phyloP scores from a whole-genome alignment of 2,113 vertebrate species.

The Canis aureus region DNA sequence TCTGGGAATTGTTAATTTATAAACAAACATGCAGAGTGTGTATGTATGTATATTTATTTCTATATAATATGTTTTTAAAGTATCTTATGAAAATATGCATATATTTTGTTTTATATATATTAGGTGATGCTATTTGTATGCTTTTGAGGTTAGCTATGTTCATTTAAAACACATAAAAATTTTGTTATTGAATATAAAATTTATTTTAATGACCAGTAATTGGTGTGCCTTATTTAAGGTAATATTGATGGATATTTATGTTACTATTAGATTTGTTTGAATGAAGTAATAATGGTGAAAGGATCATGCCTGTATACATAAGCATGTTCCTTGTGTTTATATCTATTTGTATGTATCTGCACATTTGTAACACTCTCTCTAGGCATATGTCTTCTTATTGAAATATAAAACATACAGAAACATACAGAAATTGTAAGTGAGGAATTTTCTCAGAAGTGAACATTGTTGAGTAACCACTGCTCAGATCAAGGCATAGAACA shows the following conservation, averaged over 20 bases:
- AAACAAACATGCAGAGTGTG: background rate
- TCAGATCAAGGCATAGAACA: background rate
- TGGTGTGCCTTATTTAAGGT: constrained; percentile 15
- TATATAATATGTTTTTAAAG: constrained; percentile 42
- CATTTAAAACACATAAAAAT: constrained; percentile 52
- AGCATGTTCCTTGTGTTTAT: background rate
- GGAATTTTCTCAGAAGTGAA: constrained; percentile 12
- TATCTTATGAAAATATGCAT: background rate
- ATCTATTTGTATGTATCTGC: background rate
- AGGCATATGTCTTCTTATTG: constrained; percentile 2
- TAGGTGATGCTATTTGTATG: background rate
- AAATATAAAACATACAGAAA: constrained; percentile 40
- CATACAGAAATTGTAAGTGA: background rate
- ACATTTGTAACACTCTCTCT: background rate
- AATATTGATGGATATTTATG: background rate
- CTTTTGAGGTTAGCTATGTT: constrained; percentile 59
- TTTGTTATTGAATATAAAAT: constrained; percentile 57
- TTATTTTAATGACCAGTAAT: constrained; percentile 48
- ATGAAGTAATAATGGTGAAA: constrained; percentile 46
- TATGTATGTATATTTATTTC: constrained; percentile 35
- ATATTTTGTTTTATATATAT: constrained; percentile 48
- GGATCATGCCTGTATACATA: background rate
- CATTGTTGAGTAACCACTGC: background rate
- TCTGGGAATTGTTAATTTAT: constrained; percentile 54
- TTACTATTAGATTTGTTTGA: constrained; percentile 26